Base-by-base conservation (phyloP, 2,113 vertebrate genomes). In the Serilophus lunatus region DNA sequence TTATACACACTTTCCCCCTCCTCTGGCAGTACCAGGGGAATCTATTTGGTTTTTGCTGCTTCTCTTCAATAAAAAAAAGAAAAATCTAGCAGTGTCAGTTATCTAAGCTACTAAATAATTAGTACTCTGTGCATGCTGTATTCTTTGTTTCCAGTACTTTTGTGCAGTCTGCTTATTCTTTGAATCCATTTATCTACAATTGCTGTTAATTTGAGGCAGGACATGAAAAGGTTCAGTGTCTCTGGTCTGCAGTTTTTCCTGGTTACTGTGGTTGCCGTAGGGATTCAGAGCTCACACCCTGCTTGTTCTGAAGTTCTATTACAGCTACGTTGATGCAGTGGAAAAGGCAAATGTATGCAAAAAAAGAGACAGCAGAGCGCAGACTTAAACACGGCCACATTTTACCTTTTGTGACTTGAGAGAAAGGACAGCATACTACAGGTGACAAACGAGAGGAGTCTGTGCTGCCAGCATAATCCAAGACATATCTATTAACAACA, bases 261-360 rank as follows among this genome's bases (percentile, higher is more conserved):
- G 5, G 75, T 90, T 45, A 6, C 26, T 18, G 22, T 22, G 22
- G 24, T 1, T 38, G 45, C 71, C 78, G 65, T 36, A 78, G 35
- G 44, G 40, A 57, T 45, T 72, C 3, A 2, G 9, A 82, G 44
- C 15, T 38, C 23, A 56, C 65, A 64, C 29, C 28, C 40, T 3
- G 2, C 18, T 38, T 56, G 31, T 40, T 51, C 40, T 45, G 11
- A 70, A 45, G n/a, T 17, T 64, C 36, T 61, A 35, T 78, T 47
- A 53, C 1, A 4, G n/a, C 2, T 7, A 11, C 1, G 19, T 0
- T 45, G 51, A 42, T 79, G 59, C 9, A 57, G 23, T 5, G 25
- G 35, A 57, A 69, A 31, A 72, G 31, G 44, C 18, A 77, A 29
- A 54, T 2, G 16, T 25, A 49, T 3, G 16, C 82, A 69, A 4